phyloP scores from a whole-genome alignment of 2,888 invertebrate genomes.

The Bibio marci region DNA sequence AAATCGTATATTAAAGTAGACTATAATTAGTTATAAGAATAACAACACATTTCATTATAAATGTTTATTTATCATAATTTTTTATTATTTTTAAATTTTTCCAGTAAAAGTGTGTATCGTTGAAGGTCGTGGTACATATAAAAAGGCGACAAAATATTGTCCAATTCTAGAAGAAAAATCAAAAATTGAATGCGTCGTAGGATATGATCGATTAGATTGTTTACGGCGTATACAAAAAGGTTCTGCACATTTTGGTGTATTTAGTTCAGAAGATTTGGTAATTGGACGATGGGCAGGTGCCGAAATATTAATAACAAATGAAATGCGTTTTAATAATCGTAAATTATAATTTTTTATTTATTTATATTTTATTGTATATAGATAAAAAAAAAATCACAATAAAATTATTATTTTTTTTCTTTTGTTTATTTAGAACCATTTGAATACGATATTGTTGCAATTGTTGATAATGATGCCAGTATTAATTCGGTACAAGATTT shows the following conservation, averaged over 20 bases:
- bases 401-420: not conserved
- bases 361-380: no score
- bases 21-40: no score
- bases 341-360: constrained; percentile 22
- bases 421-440: constrained; percentile 23
- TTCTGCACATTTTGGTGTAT: constrained; percentile 67
- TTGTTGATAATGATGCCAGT: constrained; percentile 41
- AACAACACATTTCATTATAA: no score
- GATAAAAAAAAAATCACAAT: no score
- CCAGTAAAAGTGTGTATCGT: constrained; percentile 56
- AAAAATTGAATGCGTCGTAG: constrained; percentile 52
- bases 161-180: constrained; percentile 40
- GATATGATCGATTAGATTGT: constrained; percentile 64
- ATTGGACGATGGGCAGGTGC: constrained; percentile 49
- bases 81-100: constrained; percentile 13
- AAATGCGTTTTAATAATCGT: constrained; percentile 36
- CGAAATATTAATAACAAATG: constrained; percentile 47
- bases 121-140: constrained; percentile 42
- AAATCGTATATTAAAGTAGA: no score
- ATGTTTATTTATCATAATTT: no score
- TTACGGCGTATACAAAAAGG: constrained; percentile 58
- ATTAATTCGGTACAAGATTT: constrained; percentile 45
- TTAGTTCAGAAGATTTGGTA: constrained; percentile 71
- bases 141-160: constrained; percentile 42
- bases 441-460: constrained; percentile 45